These are phyloP conservation scores for Danaus melanippus DNA, from an alignment of 1,140 invertebrate species.

Conservation along the genomic window DNA sequence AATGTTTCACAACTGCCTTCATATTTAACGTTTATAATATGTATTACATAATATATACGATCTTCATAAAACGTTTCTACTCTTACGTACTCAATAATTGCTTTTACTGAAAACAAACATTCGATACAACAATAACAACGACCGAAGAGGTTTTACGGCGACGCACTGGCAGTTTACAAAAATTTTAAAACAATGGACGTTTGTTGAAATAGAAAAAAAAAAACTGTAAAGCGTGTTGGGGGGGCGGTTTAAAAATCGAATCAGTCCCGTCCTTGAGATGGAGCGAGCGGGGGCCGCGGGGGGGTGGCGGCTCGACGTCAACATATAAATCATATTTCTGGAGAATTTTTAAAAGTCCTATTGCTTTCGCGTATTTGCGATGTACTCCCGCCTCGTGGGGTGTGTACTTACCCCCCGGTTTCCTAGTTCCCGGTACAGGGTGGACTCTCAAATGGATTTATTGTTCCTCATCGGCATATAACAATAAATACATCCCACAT, in stretches of 20 bases:
- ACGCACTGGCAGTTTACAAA: not conserved
- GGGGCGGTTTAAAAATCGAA: constrained; percentile 69
- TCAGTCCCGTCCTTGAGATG: constrained; percentile 64
- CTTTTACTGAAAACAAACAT: too few relatives aligned
- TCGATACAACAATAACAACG: too few relatives aligned
- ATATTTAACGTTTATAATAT: too few relatives aligned
- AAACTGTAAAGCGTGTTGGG: constrained; percentile 11
- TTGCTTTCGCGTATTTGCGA: constrained; percentile 73
- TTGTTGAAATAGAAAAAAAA: constrained; percentile 19
- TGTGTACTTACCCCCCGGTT: constrained; percentile 71
- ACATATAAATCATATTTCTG: constrained; percentile 73
- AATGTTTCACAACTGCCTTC: constrained; percentile 4
- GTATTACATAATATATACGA: too few relatives aligned
- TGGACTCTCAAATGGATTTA: constrained; percentile 17
- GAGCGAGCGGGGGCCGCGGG: constrained; percentile 21
- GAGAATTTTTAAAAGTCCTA: constrained; percentile 73
- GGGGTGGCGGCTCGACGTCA: constrained; percentile 58
- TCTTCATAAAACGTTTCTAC: too few relatives aligned
- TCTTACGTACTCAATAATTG: too few relatives aligned
- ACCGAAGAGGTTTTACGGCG: too few relatives aligned
- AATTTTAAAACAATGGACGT: constrained; percentile 25
- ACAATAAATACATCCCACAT: too few relatives aligned
- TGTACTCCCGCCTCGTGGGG: constrained; percentile 60
- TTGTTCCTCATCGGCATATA: too few relatives aligned
- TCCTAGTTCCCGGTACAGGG: constrained; percentile 65